Evolutionary conservation across 2,888 invertebrate species (phyloP), one percentile per base, ranked within the genome.

Genomic region (Apocheima hispidaria): DNA sequence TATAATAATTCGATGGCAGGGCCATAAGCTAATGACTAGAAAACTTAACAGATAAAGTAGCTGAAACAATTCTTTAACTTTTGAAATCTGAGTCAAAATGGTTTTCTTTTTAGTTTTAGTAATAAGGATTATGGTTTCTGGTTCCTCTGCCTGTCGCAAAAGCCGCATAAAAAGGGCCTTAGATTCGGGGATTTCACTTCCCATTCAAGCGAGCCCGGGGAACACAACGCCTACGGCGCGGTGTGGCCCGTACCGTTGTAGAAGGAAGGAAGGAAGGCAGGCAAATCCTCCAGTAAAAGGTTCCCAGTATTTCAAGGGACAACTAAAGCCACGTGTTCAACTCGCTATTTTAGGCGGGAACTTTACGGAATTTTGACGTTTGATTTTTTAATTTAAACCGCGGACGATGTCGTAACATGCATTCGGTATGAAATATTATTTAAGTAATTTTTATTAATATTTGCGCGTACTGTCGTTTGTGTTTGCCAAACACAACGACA

Each of bases 381-480:
- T 14, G 18, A 26, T 44, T 64, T 66, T 68, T 70, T 66, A 48
- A 44, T 20, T 48, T 38, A 16, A 14, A 12, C 9, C 35, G 23
- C 5, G 36, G 9, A 1, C 3, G 23, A 43, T 20, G 36, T 16
- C 16, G 23, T n/a, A n/a, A 14, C 18, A 2, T 30, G 18, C 49
- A 23, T 50, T 10, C 16, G 23, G 41, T 16, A 7, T 43, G 38
- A 38, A 51, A 4, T 49, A 51, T 35, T 44, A 21, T 28, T 57
- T 28, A 20, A 33, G 3, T 33, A 12, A 3, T 23, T 38, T 38
- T 16, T 7, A 35, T 49, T 54, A 53, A 44, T 65, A 54, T 61
- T 63, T 41, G 40, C 58, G 67, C 61, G 68, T 69, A 51, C 26
- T 63, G 69, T 63, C 58, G 65, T 68, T 77, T 81, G n/a, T n/a